Evolutionary conservation across 2,888 invertebrate genomes (phyloP).

Genomic region (Pegoplata infirma): DNA sequence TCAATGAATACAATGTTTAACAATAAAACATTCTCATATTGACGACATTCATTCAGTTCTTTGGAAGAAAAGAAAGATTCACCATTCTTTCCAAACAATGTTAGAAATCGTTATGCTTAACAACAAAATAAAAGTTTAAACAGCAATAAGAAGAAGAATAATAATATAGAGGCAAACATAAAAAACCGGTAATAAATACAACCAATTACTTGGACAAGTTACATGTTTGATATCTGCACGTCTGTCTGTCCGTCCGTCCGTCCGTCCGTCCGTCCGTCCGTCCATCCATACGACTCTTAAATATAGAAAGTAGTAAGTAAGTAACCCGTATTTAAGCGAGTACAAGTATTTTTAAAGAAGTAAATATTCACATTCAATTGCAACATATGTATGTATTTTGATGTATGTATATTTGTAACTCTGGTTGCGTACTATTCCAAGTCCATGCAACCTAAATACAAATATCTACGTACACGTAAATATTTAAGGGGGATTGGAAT

Average conservation of each 20-base stretch:
- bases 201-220: constrained; percentile 57
- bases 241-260: constrained; percentile 3
- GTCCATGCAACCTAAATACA: constrained; percentile 47
- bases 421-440: constrained; percentile 1
- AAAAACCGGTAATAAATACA: constrained; percentile 60
- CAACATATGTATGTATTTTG: too few species aligned
- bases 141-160: constrained; percentile 38
- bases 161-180: constrained; percentile 14
- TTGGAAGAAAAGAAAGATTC: constrained; percentile 14
- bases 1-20: constrained; percentile 41
- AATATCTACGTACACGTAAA: too few species aligned
- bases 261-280: constrained; percentile 4
- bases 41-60: constrained; percentile 14
- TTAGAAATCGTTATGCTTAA: constrained; percentile 36
- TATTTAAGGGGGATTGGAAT: too few species aligned
- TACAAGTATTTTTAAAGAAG: background rate
- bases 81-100: constrained; percentile 31
- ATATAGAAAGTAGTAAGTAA: constrained; percentile 57
- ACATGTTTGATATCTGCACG: constrained; percentile 24
- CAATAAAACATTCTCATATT: background rate
- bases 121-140: constrained; percentile 29
- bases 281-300: background rate
- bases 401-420: too few species aligned
- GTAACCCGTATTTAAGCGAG: constrained; percentile 45
- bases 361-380: constrained; percentile 6